Evolutionary conservation across 2,888 invertebrate genomes (phyloP), one percentile per base, ranked within the genome.

Genomic region (Oscheius myriophilus): DNA sequence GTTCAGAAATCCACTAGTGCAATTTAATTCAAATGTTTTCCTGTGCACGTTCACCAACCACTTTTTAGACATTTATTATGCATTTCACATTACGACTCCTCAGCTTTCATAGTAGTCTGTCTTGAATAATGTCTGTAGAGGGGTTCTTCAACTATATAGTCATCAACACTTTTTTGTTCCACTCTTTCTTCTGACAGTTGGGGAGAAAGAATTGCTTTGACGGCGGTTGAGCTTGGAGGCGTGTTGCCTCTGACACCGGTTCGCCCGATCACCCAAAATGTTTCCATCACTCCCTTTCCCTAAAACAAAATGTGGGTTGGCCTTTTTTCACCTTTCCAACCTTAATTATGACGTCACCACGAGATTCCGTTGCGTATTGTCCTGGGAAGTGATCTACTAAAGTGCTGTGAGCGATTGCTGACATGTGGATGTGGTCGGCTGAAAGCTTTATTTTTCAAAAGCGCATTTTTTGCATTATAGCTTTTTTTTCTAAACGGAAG

Each of bases 261-360:
- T 33, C 33, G 33, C 3, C 33, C 18, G 25, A n/a, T 23, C 14
- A 70, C 59, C 73, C 70, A 70, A 51, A 70, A 73, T 3, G 70
- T 70, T 64, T 70, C 70, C 70, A 73, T 67, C 33, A 70, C 70
- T 18, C 70, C 68, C 33, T 70, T 68, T 14, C 73, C 70, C 49
- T 73, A 59, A 62, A 23, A 25, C n/a, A 4, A 16, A 11, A 7
- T n/a, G 2, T n/a, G 6, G 9, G 33, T 33, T 33, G 9, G 9
- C 9, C 9, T 33, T 33, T 3, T 6, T 33, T 33, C 4, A 33
- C 4, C 9, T 33, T 33, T 3, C 9, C 9, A 6, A 73, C 82
- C 69, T 83, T 83, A 46, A 82, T 71, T n/a, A 79, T 77, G 16
- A 81, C 73, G 70, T 82, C 82, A 21, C 83, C 82, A 58, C 83